Conservation (phyloP, 2,797 vertebrate genomes). For the Sparus aurata region DNA sequence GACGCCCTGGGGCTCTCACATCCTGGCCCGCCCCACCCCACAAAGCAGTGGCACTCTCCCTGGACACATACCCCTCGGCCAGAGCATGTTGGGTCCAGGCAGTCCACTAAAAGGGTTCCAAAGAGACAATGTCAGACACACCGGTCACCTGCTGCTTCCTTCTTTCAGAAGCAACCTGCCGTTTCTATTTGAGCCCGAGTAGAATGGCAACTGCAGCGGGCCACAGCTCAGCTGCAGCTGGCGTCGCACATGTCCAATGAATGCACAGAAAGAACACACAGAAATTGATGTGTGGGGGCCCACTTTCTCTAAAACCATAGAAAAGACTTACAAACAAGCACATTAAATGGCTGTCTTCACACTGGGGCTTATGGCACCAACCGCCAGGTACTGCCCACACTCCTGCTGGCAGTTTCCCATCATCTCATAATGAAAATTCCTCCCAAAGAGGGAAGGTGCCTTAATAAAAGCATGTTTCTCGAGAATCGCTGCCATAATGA, state of each 20-base stretch:
- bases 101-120: slow-evolving; percentile 91
- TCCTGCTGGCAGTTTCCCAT: slow-evolving; percentile 60
- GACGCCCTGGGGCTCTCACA: slow-evolving; percentile 95
- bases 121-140: slow-evolving; percentile 61
- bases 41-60: slow-evolving; percentile 97
- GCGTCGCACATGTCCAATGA: slow-evolving; percentile 29
- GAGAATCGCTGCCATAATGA: slow-evolving; percentile 69
- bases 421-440: slow-evolving; percentile 64
- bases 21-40: slow-evolving; percentile 96
- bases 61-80: slow-evolving; percentile 95
- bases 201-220: slow-evolving; percentile 48
- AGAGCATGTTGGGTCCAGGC: slow-evolving; percentile 96
- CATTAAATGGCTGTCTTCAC: slow-evolving; percentile 68
- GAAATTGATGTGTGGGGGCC: slow-evolving; percentile 22
- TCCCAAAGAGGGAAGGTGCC: slow-evolving; percentile 33
- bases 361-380: slow-evolving; percentile 56
- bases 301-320: slow-evolving; percentile 36
- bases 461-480: slow-evolving; percentile 55
- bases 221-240: slow-evolving; percentile 31
- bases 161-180: slow-evolving; percentile 50
- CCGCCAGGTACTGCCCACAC: slow-evolving; percentile 63
- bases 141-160: slow-evolving; percentile 60
- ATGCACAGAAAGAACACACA: slow-evolving; percentile 18
- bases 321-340: slow-evolving; percentile 62
- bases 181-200: slow-evolving; percentile 47